phyloP scores from a whole-genome alignment of 2,113 vertebrate species.

The Paralichthys olivaceus region DNA sequence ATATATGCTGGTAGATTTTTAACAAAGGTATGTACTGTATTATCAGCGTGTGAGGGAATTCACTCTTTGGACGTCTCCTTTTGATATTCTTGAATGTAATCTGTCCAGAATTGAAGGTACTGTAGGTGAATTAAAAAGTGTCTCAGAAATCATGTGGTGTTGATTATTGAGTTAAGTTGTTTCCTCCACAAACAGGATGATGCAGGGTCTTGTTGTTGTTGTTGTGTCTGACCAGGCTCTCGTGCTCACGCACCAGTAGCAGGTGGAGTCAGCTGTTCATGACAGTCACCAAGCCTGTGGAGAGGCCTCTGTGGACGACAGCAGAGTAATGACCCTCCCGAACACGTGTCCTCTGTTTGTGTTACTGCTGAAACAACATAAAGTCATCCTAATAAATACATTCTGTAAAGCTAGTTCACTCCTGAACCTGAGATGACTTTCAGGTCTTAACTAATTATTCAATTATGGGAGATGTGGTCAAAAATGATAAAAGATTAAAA shows the following conservation, averaged over 20 bases:
- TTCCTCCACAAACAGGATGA: neutral
- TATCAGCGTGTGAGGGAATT: constrained; percentile 52
- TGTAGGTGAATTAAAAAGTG: constrained; percentile 74
- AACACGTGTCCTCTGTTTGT: too few species aligned
- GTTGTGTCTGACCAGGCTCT: constrained; percentile 1
- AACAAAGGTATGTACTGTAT: constrained; percentile 65
- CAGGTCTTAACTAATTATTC: too few species aligned
- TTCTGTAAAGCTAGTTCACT: too few species aligned
- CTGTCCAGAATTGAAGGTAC: constrained; percentile 71
- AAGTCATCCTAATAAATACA: too few species aligned
- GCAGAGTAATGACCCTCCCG: constrained; percentile 6
- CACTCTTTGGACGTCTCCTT: constrained; percentile 57
- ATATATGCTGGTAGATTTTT: constrained; percentile 60
- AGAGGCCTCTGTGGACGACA: constrained; percentile 45
- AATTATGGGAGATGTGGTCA: too few species aligned
- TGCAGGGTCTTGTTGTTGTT: neutral
- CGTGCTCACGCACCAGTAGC: constrained; percentile 17
- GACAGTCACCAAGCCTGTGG: constrained; percentile 28
- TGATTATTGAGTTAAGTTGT: neutral
- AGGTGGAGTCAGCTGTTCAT: constrained; percentile 64
- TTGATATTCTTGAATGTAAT: constrained; percentile 79
- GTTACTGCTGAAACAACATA: too few species aligned
- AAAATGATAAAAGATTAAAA: too few species aligned
- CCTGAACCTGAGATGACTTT: too few species aligned
- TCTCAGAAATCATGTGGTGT: neutral